These are phyloP conservation scores for Epinephelus malabaricus DNA, from an alignment of 2,797 vertebrate genomes.

Conservation along the genomic window DNA sequence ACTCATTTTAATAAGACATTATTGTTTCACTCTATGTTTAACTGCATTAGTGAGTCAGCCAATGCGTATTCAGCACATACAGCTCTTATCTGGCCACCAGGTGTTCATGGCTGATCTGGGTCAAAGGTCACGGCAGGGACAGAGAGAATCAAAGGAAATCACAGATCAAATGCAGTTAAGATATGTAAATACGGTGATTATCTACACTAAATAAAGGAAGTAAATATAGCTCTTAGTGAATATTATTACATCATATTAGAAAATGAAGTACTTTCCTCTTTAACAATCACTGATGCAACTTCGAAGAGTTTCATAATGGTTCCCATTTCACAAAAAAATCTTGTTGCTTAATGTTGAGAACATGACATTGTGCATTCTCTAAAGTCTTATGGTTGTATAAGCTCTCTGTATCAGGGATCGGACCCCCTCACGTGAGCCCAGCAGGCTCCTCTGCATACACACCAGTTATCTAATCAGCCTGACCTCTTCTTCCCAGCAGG, in stretches of 20 bases:
- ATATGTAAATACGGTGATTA: not conserved
- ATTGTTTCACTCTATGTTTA: not conserved
- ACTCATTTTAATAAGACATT: not conserved
- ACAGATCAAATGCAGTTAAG: not conserved
- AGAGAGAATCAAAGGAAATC: not conserved
- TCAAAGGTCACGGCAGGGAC: slow-evolving; percentile 36
- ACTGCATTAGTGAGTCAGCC: not conserved
- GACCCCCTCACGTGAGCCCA: slow-evolving; percentile 55
- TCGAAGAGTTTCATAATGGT: not conserved
- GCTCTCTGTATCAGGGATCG: slow-evolving; percentile 37
- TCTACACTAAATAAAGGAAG: not conserved
- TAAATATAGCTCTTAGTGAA: not conserved
- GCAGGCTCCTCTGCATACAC: slow-evolving; percentile 65
- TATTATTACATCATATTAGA: not conserved
- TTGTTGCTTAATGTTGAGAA: slow-evolving; percentile 1
- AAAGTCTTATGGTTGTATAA: slow-evolving; percentile 13
- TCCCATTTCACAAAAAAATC: not conserved
- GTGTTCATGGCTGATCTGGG: slow-evolving; percentile 15
- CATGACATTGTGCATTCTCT: not conserved
- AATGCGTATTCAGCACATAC: slow-evolving; percentile 23
- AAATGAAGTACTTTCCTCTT: slow-evolving; percentile 6
- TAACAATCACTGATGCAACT: not conserved
- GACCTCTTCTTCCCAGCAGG: slow-evolving; percentile 69
- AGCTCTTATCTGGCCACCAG: slow-evolving; percentile 24
- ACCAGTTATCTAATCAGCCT: slow-evolving; percentile 82